Conservation (phyloP, 2,797 vertebrate genomes). For the Coreius guichenoti region DNA sequence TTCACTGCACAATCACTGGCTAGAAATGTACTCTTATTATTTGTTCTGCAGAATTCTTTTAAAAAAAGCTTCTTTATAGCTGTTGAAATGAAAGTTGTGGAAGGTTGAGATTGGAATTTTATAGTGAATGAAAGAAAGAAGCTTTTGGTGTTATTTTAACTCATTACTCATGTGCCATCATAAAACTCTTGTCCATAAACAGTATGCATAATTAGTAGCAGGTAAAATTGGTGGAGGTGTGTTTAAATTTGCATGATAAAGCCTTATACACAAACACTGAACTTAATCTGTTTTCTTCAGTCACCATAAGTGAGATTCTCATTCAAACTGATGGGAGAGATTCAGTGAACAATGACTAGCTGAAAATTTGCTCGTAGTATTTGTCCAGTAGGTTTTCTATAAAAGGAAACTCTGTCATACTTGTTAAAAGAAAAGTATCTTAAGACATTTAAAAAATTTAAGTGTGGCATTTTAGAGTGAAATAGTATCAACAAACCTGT, state of each 20-base stretch:
- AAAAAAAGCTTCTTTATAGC: too few species aligned
- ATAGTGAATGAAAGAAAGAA: too few species aligned
- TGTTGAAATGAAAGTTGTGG: too few species aligned
- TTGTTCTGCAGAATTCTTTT: too few species aligned
- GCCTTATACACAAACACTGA: neutral
- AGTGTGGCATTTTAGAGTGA: too few species aligned
- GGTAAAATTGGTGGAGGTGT: neutral
- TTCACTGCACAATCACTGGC: too few species aligned
- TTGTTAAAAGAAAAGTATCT: neutral
- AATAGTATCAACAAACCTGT: too few species aligned
- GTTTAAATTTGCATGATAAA: neutral
- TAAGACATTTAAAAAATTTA: too few species aligned
- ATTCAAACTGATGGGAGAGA: neutral
- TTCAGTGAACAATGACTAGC: rapidly evolving
- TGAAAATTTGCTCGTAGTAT: neutral
- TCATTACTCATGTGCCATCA: too few species aligned
- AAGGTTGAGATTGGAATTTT: too few species aligned
- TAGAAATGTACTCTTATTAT: too few species aligned
- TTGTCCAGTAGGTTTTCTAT: neutral
- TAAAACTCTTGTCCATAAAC: neutral
- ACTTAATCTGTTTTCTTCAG: neutral
- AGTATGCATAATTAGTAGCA: neutral
- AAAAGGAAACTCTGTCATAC: neutral
- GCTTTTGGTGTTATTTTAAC: neutral
- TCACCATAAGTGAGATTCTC: neutral